These are phyloP conservation scores for Trissonchulus sp. DNA, from an alignment of 2,888 invertebrate species.

Conservation along the genomic window DNA sequence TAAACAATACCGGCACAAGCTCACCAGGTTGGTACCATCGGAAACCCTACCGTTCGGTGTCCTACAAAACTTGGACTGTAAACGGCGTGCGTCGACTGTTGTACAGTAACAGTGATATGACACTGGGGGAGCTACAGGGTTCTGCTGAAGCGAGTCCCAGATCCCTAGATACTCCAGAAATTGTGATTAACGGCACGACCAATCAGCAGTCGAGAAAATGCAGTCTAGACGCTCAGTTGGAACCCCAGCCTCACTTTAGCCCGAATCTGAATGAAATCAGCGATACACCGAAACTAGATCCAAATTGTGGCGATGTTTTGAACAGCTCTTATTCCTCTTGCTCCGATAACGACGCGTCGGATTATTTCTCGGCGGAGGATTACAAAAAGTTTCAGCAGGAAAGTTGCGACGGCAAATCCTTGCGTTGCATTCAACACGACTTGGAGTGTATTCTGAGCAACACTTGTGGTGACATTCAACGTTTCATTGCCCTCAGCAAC, in stretches of 20 bases:
- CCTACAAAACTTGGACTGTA: conserved; percentile 18
- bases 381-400: conserved; percentile 20
- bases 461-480: conserved; percentile 21
- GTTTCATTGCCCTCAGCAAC: conserved; percentile 19
- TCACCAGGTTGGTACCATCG: conserved; percentile 8
- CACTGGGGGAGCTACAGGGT: neutral
- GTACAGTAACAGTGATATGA: neutral
- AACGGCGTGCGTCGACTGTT: conserved; percentile 13
- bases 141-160: neutral
- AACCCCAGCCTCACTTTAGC: neutral
- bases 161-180: neutral
- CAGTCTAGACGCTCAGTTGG: neutral
- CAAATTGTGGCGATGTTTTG: neutral
- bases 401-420: neutral
- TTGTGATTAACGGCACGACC: neutral
- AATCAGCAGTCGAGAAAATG: neutral
- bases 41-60: conserved; percentile 5
- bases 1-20: neutral
- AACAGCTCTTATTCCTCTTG: neutral
- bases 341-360: neutral
- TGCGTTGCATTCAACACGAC: neutral
- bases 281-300: neutral
- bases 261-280: neutral
- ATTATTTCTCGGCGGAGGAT: conserved; percentile 16
- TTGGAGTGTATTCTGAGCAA: conserved; percentile 22